Percentiles rank a stretch among this genome's conserved stretches.
Conservation (phyloP, 2,113 vertebrate species). For the Azemiops feae region DNA sequence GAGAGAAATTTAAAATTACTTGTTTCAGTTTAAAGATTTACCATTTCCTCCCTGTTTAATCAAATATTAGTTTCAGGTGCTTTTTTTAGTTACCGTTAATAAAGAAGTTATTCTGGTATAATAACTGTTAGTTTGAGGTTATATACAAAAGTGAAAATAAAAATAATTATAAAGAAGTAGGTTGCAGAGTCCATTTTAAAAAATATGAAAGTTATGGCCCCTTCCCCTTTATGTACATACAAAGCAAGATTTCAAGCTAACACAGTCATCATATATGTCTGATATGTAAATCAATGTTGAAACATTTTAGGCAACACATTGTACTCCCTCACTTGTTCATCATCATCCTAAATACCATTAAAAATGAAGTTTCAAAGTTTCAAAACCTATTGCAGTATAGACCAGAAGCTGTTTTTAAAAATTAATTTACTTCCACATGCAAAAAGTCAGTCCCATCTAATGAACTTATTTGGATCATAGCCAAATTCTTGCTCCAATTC, state of each 20-base stretch:
- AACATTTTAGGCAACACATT: not conserved
- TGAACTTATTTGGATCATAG: not conserved
- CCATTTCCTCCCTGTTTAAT: not conserved
- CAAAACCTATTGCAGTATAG: not conserved
- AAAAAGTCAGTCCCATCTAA: not conserved
- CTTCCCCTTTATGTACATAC: not conserved
- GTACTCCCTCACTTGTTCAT: not conserved
- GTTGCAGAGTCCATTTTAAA: not conserved
- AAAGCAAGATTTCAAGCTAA: not conserved
- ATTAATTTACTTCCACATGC: not conserved
- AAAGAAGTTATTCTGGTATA: not conserved
- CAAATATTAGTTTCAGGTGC: constrained; percentile 12
- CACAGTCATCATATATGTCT: not conserved
- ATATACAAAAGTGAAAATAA: not conserved
- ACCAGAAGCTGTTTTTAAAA: not conserved
- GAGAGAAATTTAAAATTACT: constrained; percentile 14
- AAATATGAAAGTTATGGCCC: not conserved
- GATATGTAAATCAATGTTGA: not conserved
- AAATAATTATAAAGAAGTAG: not conserved
- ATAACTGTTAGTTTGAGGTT: not conserved
- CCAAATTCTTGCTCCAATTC: not conserved
- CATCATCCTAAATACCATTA: not conserved
- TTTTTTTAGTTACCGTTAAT: constrained; percentile 25
- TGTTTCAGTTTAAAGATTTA: constrained; percentile 12
- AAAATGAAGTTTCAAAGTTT: not conserved